Evolutionary conservation across 2,888 invertebrate species (phyloP), one percentile per base, ranked within the genome.

Genomic region (Zygogramma bicolorata): DNA sequence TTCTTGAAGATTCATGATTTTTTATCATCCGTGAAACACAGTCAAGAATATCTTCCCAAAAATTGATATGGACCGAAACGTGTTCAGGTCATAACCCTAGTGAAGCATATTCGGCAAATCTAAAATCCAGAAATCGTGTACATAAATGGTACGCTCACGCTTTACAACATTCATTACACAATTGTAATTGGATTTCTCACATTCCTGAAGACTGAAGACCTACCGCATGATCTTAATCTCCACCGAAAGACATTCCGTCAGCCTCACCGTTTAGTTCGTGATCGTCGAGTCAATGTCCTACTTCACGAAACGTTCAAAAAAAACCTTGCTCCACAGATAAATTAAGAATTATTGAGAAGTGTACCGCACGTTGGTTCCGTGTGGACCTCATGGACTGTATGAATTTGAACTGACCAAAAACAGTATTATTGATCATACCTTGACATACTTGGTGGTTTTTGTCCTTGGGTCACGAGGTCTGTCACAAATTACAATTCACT

Each of bases 141-240:
- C 46, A 46, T 8, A 22, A n/a, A n/a, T n/a, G 20, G 46, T 46
- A 46, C 20, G 46, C 46, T 20, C 46, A 20, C 10, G 46, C 7
- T 20, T 46, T 46, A 20, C 46, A 46, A 22, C 46, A 20, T 46
- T 20, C 20, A 46, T 22, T 20, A 3, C 22, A 22, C 10, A 20
- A 46, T 46, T 46, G 20, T 46, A 46, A 46, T 46, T 46, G 46
- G 46, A 46, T 46, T 46, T 46, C 46, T 46, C 46, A 46, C 20
- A 46, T 20, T 46, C 46, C 8, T 46, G 20, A 46, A 1, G 46
- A 46, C 8, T 46, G 20, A 46, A 1, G 46, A 46, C 46, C 46
- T 46, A 22, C 20, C 46, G 46, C 20, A 20, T 46, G 46, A 46
- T 46, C 18, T 18, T 10, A 46, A 46, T 46, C 10, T 46, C 20